Conservation (phyloP, 2,113 vertebrate species). For the Pelusios castaneus region DNA sequence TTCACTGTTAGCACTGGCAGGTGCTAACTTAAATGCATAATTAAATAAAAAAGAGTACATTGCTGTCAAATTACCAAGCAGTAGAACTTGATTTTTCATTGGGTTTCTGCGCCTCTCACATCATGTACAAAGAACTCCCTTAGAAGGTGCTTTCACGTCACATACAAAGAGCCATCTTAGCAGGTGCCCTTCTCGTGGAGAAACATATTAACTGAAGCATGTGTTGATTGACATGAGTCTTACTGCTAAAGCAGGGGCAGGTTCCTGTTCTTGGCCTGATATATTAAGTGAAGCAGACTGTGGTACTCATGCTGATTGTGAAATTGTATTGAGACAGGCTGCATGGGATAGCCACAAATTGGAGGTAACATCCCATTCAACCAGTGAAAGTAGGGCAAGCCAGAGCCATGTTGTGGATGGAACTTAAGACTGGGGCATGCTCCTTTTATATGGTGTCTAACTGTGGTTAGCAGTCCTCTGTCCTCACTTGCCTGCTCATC, state of each 20-base stretch:
- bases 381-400: too few species aligned
- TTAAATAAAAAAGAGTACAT: accelerated
- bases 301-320: not conserved
- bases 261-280: not conserved
- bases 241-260: not conserved
- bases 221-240: not conserved
- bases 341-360: accelerated
- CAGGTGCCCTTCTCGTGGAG: too few species aligned
- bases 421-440: not conserved
- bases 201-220: accelerated
- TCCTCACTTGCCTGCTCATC: not conserved
- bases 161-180: too few species aligned
- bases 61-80: not conserved
- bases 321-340: accelerated
- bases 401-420: not conserved
- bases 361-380: not conserved
- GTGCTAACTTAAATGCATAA: not conserved
- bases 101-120: not conserved
- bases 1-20: accelerated
- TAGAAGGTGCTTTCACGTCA: too few species aligned
- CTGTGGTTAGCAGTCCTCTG: not conserved
- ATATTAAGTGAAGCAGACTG: not conserved
- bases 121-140: not conserved
- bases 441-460: too few species aligned
- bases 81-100: not conserved